phyloP scores from a whole-genome alignment of 1,140 invertebrate genomes.

The Thaumetopoea pityocampa region DNA sequence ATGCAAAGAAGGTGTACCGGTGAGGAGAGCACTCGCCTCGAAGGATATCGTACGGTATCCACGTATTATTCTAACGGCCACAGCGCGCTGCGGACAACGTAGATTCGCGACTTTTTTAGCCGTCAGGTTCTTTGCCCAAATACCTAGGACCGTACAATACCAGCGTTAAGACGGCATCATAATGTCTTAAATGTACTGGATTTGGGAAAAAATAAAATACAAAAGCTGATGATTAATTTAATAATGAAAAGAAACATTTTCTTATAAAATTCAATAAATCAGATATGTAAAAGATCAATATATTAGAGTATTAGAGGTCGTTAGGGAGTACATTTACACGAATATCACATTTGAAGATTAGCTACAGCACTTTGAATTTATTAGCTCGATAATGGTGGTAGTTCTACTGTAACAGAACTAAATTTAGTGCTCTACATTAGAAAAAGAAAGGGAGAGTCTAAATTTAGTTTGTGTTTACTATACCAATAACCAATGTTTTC shows the following conservation, averaged over 20 bases:
- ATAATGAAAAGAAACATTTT: slow-evolving; percentile 25
- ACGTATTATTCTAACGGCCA: no score
- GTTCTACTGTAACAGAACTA: neutral
- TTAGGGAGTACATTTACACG: slow-evolving; percentile 20
- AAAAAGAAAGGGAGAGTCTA: no score
- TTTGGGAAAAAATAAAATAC: slow-evolving; percentile 1
- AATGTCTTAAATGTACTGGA: neutral
- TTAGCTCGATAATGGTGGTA: slow-evolving; percentile 5
- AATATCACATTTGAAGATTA: slow-evolving; percentile 27
- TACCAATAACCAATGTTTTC: no score
- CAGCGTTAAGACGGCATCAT: neutral
- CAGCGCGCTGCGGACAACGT: no score
- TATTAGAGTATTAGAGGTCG: slow-evolving; percentile 19
- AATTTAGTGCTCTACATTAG: no score
- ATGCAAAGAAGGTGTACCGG: no score
- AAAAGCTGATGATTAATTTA: slow-evolving; percentile 19
- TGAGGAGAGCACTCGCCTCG: no score
- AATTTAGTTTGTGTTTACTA: no score
- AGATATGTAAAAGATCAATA: slow-evolving; percentile 35
- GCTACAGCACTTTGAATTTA: slow-evolving; percentile 6
- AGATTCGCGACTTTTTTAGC: no score
- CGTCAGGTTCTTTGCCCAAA: no score
- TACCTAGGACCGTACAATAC: no score
- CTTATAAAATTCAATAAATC: slow-evolving; percentile 24
- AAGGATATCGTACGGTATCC: no score